Percentiles rank a stretch among this genome's conserved stretches.
phyloP scores from a whole-genome alignment of 1,140 invertebrate genomes.

The Hypothenemus hampei region DNA sequence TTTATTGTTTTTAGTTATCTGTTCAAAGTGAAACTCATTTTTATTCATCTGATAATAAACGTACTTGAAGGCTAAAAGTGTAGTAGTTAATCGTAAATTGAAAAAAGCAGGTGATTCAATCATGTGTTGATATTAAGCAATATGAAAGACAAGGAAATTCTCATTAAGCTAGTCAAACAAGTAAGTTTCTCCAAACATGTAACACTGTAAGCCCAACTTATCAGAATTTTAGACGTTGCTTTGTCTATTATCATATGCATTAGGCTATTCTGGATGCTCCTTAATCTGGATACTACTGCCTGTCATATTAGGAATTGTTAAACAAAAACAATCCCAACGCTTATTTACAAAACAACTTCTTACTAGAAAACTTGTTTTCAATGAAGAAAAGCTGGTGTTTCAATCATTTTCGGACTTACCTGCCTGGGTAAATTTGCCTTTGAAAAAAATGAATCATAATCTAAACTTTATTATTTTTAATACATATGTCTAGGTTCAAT shows the following conservation, averaged over 20 bases:
- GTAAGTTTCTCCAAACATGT: background rate
- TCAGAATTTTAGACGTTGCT: background rate
- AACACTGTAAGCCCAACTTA: background rate
- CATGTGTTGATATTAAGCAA: background rate
- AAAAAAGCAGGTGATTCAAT: background rate
- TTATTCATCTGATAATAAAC: background rate
- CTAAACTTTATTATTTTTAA: background rate
- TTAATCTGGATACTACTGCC: constrained; percentile 20
- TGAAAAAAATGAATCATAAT: background rate
- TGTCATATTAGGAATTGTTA: constrained; percentile 5
- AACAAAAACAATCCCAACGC: background rate
- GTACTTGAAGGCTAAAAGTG: background rate
- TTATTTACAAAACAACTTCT: constrained; percentile 10
- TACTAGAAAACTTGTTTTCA: constrained; percentile 10
- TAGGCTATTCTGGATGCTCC: constrained; percentile 22
- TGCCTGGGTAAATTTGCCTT: constrained; percentile 29
- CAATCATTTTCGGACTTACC: constrained; percentile 23
- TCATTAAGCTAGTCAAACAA: background rate
- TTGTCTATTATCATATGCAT: constrained; percentile 1
- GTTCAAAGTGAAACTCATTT: too few relatives aligned
- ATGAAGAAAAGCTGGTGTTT: constrained; percentile 29
- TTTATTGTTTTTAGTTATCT: too few relatives aligned
- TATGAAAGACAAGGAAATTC: background rate
- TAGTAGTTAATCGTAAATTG: background rate
- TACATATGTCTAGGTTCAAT: constrained; percentile 23